A percentile compares a stretch with the other conserved stretches of the same genome.
Conservation (phyloP, 2,888 invertebrate species). For the Galerucella nymphaeae region DNA sequence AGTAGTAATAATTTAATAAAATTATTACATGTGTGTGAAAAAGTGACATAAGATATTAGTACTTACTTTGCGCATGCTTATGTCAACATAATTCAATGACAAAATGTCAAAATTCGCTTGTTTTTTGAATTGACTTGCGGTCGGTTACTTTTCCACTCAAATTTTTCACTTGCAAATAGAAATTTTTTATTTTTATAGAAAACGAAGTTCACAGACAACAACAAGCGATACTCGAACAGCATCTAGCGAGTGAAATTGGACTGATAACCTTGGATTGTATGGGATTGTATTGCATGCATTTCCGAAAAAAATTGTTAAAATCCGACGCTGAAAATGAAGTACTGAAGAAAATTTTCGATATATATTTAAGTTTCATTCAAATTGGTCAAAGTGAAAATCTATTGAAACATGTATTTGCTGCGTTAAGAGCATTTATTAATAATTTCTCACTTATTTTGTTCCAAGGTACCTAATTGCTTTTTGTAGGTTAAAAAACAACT, state of each 20-base stretch:
- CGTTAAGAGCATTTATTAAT: constrained; percentile 90
- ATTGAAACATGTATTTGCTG: constrained; percentile 91
- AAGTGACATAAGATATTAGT: too few relatives aligned
- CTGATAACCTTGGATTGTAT: constrained; percentile 88
- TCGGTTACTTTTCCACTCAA: too few relatives aligned
- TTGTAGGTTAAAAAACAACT: not conserved
- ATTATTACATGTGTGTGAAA: too few relatives aligned
- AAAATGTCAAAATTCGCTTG: too few relatives aligned
- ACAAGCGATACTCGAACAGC: constrained; percentile 79
- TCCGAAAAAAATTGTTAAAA: constrained; percentile 69
- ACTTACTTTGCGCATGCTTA: too few relatives aligned
- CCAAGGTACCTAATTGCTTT: constrained; percentile 70
- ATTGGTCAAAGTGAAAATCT: constrained; percentile 91
- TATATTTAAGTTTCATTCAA: constrained; percentile 88
- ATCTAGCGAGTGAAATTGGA: constrained; percentile 90
- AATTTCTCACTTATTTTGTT: constrained; percentile 86
- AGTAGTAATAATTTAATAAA: too few relatives aligned
- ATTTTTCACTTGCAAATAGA: too few relatives aligned
- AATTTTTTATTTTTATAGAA: constrained; percentile 57
- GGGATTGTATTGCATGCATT: constrained; percentile 85
- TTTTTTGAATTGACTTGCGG: too few relatives aligned
- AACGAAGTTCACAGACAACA: constrained; percentile 71
- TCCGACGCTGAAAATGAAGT: constrained; percentile 78
- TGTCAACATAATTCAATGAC: too few relatives aligned
- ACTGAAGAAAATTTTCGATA: constrained; percentile 84